Percentiles rank a stretch among this genome's conserved stretches.
Conservation (phyloP, 2,113 vertebrate genomes). For the Leptobrachium ailaonicum region DNA sequence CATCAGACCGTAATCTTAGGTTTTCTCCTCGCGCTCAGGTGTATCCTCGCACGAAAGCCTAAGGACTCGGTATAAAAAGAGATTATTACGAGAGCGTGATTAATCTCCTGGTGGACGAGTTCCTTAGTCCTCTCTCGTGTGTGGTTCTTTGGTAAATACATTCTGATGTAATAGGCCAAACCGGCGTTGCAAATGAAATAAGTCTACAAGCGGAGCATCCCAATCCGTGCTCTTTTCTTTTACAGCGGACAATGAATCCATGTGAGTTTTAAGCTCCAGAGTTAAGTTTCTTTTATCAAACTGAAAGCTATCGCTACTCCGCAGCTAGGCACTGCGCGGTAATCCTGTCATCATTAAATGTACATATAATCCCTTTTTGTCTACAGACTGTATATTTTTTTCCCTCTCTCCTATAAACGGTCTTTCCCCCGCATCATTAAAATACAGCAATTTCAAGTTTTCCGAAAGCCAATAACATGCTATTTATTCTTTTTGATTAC, state of each 20-base stretch:
- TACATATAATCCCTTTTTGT: slow-evolving; percentile 48
- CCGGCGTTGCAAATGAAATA: not conserved
- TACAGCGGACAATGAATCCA: slow-evolving; percentile 11
- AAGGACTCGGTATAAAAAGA: slow-evolving; percentile 28
- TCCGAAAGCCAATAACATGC: not conserved
- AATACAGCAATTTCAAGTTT: slow-evolving; percentile 8
- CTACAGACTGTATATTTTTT: slow-evolving; percentile 45
- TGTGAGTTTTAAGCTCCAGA: slow-evolving; percentile 37
- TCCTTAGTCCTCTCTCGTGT: not conserved
- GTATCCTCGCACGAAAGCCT: slow-evolving; percentile 24
- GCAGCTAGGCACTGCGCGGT: slow-evolving; percentile 35
- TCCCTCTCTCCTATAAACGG: slow-evolving; percentile 34
- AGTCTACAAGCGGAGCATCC: not conserved
- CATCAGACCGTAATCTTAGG: too few relatives aligned
- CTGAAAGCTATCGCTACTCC: slow-evolving; percentile 50
- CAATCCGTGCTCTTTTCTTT: not conserved
- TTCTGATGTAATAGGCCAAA: not conserved
- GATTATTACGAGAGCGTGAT: slow-evolving; percentile 22
- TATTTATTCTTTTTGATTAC: slow-evolving; percentile 34
- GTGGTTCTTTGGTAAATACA: not conserved
- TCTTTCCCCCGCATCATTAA: not conserved
- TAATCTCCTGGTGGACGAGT: slow-evolving; percentile 16
- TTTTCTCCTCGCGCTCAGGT: not conserved
- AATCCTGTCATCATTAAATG: slow-evolving; percentile 42
- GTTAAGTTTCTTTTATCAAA: slow-evolving; percentile 45